Percentiles rank a stretch among this genome's conserved stretches.
These are phyloP conservation scores for Caenorhabditis angaria DNA, from an alignment of 2,888 invertebrate species.

Conservation along the genomic window DNA sequence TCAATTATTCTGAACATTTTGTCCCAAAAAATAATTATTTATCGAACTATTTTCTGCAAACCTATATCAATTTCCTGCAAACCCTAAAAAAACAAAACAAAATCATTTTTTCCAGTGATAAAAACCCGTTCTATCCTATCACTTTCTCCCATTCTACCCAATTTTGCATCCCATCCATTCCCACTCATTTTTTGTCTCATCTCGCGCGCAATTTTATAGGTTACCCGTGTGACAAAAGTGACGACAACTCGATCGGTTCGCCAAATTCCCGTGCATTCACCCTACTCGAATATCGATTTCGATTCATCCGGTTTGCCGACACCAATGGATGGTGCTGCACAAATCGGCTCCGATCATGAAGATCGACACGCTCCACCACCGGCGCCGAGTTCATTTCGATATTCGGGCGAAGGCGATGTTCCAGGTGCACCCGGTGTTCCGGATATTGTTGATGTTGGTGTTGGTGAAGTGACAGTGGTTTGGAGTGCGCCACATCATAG, in stretches of 20 bases:
- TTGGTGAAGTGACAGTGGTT: conserved; percentile 65
- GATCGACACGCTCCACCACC: conserved; percentile 53
- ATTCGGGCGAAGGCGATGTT: conserved; percentile 15
- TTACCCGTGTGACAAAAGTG: conserved; percentile 72
- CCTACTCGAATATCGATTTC: conserved; percentile 67
- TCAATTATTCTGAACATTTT: too few relatives aligned
- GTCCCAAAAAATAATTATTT: too few relatives aligned
- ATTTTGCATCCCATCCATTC: background rate
- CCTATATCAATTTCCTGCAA: too few relatives aligned
- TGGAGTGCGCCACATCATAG: conserved; percentile 66
- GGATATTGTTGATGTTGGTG: conserved; percentile 59
- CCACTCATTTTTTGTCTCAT: background rate
- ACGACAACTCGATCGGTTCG: conserved; percentile 71
- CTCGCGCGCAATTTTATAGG: conserved; percentile 44
- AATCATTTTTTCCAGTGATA: conserved; percentile 3
- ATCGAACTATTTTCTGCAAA: too few relatives aligned
- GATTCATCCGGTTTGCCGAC: conserved; percentile 64
- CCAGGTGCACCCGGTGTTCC: conserved; percentile 69
- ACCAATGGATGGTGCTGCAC: conserved; percentile 44
- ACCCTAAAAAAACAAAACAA: too few relatives aligned
- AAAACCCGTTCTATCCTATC: conserved; percentile 4
- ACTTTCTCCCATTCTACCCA: too few relatives aligned
- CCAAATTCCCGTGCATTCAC: conserved; percentile 68
- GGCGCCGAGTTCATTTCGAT: conserved; percentile 36
- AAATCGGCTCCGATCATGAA: conserved; percentile 29